A percentile compares a stretch with the other conserved stretches of the same genome.
phyloP scores from a whole-genome alignment of 2,113 vertebrate species.

The Trogon surrucura region DNA sequence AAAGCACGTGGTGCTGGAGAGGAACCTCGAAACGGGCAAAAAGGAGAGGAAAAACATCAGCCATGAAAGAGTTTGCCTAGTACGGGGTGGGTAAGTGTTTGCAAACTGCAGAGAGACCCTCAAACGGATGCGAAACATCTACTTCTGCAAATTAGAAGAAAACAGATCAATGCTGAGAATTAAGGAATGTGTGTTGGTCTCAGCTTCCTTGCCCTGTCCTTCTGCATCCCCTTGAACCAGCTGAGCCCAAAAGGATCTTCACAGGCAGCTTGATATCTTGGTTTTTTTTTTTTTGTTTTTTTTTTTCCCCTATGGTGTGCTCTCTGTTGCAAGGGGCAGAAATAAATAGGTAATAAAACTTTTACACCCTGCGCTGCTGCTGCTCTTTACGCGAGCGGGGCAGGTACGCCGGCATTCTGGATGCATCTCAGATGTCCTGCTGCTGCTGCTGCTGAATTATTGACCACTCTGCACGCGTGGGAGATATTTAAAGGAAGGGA shows the following conservation, averaged over 20 bases:
- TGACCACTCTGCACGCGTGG: not conserved
- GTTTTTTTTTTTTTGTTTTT: too few relatives aligned
- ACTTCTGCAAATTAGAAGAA: not conserved
- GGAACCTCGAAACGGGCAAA: slow-evolving; percentile 39
- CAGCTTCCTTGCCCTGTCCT: not conserved
- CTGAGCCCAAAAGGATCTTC: not conserved
- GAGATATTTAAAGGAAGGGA: not conserved
- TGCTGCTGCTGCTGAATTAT: slow-evolving; percentile 47
- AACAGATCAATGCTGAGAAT: not conserved
- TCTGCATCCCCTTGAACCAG: not conserved
- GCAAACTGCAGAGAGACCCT: not conserved
- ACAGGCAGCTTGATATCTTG: too few relatives aligned
- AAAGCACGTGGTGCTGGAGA: slow-evolving; percentile 2
- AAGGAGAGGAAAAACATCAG: slow-evolving; percentile 3
- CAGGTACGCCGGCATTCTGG: not conserved
- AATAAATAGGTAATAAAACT: not conserved
- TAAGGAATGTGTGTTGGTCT: rapidly evolving
- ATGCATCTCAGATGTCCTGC: slow-evolving; percentile 17
- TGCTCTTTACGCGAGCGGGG: slow-evolving; percentile 24
- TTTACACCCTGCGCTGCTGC: not conserved
- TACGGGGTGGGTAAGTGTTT: not conserved
- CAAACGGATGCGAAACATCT: not conserved
- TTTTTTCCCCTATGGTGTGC: not conserved
- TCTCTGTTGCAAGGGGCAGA: not conserved
- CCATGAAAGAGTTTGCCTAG: not conserved